Conservation (phyloP, 1,140 invertebrate species). For the Ceratina calcarata region DNA sequence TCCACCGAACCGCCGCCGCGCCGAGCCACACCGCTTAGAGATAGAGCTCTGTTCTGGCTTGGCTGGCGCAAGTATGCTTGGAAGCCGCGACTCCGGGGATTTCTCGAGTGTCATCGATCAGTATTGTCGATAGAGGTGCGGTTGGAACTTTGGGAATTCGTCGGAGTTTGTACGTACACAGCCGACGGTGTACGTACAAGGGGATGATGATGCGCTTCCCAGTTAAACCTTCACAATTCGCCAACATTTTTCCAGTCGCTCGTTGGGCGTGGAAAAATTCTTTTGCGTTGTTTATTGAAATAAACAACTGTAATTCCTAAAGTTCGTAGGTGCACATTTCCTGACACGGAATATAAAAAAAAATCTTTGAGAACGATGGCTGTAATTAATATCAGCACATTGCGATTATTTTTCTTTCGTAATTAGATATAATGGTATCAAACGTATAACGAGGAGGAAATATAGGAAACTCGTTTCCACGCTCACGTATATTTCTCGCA, state of each 20-base stretch:
- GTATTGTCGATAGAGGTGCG: not conserved
- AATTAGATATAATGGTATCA: constrained; percentile 21
- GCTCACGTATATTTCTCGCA: not conserved
- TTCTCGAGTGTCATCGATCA: not conserved
- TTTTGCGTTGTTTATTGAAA: not conserved
- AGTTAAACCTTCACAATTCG: no score
- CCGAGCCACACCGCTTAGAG: not conserved
- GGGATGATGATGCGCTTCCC: no score
- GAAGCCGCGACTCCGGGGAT: not conserved
- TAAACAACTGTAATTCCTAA: not conserved
- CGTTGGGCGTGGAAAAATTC: no score
- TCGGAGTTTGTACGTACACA: not conserved
- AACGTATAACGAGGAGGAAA: constrained; percentile 11
- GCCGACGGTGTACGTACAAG: no score
- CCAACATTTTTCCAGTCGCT: no score
- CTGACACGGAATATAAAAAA: not conserved
- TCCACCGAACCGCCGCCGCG: constrained; percentile 17
- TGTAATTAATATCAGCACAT: constrained; percentile 13
- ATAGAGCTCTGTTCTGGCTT: constrained; percentile 15
- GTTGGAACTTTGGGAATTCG: not conserved
- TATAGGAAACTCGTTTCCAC: constrained; percentile 5
- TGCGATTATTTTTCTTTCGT: constrained; percentile 2
- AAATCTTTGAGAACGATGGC: not conserved
- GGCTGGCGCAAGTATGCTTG: not conserved
- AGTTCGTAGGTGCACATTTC: not conserved